phyloP scores from a whole-genome alignment of 1,140 invertebrate genomes.

The Penaeus indicus region DNA sequence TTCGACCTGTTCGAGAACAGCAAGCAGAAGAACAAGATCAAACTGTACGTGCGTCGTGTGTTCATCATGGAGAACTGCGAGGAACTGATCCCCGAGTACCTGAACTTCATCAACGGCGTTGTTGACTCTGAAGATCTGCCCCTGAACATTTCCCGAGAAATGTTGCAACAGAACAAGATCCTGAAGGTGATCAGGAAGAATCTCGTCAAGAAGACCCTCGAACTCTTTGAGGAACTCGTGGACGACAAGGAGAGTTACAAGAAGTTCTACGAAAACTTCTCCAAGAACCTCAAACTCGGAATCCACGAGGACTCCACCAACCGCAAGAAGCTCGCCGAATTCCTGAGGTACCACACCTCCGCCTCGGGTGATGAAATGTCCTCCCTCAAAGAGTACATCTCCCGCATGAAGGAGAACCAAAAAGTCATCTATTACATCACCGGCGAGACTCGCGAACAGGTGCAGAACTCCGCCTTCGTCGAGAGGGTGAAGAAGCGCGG shows the following conservation, averaged over 20 bases:
- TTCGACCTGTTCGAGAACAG: constrained; percentile 99
- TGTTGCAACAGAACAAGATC: constrained; percentile 99
- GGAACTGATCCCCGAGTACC: constrained; percentile 97
- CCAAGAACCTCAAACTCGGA: constrained; percentile 97
- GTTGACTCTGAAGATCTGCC: constrained; percentile 98
- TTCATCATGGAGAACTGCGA: constrained; percentile 99
- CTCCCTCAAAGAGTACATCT: constrained; percentile 95
- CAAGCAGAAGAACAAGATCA: constrained; percentile 98
- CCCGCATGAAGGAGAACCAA: constrained; percentile 98
- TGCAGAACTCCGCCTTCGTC: constrained; percentile 97
- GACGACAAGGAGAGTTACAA: constrained; percentile 98
- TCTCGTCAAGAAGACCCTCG: constrained; percentile 98
- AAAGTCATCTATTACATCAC: constrained; percentile 99
- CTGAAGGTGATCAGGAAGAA: constrained; percentile 98
- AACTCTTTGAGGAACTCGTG: constrained; percentile 94
- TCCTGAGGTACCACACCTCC: constrained; percentile 93
- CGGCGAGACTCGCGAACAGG: constrained; percentile 94
- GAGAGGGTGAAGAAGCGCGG: constrained; percentile 97
- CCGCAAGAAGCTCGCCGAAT: constrained; percentile 91
- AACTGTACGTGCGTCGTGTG: constrained; percentile 79
- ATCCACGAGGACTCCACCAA: constrained; percentile 98
- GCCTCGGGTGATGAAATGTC: constrained; percentile 93
- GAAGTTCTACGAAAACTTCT: constrained; percentile 99
- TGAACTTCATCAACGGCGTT: constrained; percentile 97
- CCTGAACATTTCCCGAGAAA: constrained; percentile 98